Evolutionary conservation across 2,797 vertebrate species (phyloP).

Genomic region (Argyrosomus regius): DNA sequence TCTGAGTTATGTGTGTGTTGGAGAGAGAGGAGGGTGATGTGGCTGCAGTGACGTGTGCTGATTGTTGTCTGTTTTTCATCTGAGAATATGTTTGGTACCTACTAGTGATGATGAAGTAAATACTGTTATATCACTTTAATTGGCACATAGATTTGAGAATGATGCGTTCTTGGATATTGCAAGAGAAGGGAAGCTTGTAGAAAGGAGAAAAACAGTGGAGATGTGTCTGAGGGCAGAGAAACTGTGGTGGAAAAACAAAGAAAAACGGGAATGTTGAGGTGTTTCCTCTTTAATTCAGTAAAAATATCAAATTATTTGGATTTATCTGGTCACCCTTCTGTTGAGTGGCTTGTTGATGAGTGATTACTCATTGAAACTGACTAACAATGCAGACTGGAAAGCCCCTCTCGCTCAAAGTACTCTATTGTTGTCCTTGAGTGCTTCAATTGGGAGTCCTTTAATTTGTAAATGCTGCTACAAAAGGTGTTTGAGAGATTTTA

Average conservation of each 20-base stretch:
- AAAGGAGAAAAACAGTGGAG: background rate
- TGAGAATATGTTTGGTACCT: background rate
- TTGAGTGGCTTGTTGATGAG: constrained; percentile 57
- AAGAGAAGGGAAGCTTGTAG: background rate
- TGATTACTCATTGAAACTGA: constrained; percentile 59
- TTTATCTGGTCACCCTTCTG: constrained; percentile 51
- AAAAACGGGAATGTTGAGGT: background rate
- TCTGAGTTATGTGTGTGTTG: constrained; percentile 49
- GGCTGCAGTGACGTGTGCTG: constrained; percentile 39
- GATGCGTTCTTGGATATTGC: background rate
- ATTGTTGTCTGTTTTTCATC: constrained; percentile 33
- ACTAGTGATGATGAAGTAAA: constrained; percentile 33
- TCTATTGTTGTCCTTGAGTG: constrained; percentile 65
- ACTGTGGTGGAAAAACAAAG: background rate
- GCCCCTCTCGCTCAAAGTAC: constrained; percentile 24
- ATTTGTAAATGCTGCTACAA: constrained; percentile 17
- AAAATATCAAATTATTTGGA: constrained; percentile 41
- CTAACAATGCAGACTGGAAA: constrained; percentile 66
- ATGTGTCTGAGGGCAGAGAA: background rate
- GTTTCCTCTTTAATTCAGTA: constrained; percentile 4
- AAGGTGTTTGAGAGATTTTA: constrained; percentile 8
- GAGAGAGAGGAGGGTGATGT: constrained; percentile 43
- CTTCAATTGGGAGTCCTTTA: constrained; percentile 29
- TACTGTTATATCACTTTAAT: constrained; percentile 41
- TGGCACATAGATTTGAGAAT: constrained; percentile 12